Conservation (phyloP, 2,888 invertebrate genomes). For the Calephelis perditalis region DNA sequence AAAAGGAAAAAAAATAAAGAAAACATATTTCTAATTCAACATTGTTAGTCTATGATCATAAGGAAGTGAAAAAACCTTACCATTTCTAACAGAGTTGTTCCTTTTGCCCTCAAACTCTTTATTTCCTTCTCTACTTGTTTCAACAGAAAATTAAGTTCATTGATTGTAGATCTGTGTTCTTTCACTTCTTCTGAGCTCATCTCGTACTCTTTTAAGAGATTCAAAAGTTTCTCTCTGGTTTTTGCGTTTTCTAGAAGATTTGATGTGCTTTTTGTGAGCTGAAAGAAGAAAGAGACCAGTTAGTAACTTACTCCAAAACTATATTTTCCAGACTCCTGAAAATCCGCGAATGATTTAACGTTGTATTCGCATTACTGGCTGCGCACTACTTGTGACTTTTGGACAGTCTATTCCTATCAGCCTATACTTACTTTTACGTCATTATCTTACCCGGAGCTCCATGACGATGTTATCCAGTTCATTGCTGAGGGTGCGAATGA, state of each 20-base stretch:
- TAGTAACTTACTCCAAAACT: no score
- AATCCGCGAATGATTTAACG: no score
- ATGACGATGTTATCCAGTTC: constrained; percentile 81
- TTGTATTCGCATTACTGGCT: no score
- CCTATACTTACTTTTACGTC: no score
- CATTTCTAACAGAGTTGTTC: constrained; percentile 38
- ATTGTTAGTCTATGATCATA: no score
- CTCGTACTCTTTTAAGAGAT: constrained; percentile 75
- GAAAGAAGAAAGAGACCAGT: constrained; percentile 19
- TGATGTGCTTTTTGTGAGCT: constrained; percentile 73
- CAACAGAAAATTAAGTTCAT: constrained; percentile 72
- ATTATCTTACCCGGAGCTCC: constrained; percentile 70
- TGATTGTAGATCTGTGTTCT: constrained; percentile 66
- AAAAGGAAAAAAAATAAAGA: no score
- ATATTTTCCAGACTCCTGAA: no score
- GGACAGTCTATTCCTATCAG: no score
- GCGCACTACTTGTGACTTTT: no score
- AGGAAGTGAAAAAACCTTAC: constrained; percentile 4
- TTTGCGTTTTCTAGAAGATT: constrained; percentile 75
- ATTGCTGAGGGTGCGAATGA: constrained; percentile 77
- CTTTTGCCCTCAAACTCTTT: constrained; percentile 54
- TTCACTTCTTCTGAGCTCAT: constrained; percentile 70
- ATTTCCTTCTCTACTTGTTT: constrained; percentile 75
- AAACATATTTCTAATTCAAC: no score
- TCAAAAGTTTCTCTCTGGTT: constrained; percentile 70